Evolutionary conservation across 2,113 vertebrate genomes (phyloP), one percentile per base, ranked within the genome.

Genomic region (Delphinapterus leucas): DNA sequence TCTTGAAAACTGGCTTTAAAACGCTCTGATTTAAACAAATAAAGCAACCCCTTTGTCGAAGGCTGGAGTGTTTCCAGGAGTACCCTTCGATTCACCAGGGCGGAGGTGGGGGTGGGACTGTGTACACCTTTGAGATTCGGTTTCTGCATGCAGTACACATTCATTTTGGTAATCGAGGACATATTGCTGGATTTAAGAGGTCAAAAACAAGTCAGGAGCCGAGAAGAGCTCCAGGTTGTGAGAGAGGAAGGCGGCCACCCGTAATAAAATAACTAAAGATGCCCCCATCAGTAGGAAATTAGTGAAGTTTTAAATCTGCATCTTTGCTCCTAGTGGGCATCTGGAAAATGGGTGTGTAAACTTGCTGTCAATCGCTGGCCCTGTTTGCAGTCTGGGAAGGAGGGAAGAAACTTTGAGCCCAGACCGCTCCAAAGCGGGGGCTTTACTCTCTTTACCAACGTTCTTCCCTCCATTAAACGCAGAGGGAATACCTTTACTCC

Each of bases 101-200:
- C 8, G 25, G 36, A 3, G 65, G 36, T 21, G 36, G 58, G 31
- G 41, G 8, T 36, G 49, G 49, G 38, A n/a, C 31, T n/a, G 33
- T 38, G 68, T 79, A 65, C 55, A 31, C n/a, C 18, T 70, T 70
- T 67, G 80, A 89, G 82, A 96, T 61, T 71, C 23, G 86, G 70
- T 95, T 93, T 90, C 31, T 79, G 31, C 76, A 53, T 67, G 41
- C 41, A 47, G 33, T 36, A 41, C 44, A 82, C 53, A 25, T 73
- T 94, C 53, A 70, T 83, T 96, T 89, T 80, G 68, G 33, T 76
- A 95, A 91, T 94, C 58, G 55, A 82, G 88, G 88, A 65, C 49
- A 53, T 49, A 55, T 8, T 83, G 81, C 31, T 88, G 90, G 53
- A 92, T 90, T 88, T 90, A 76, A 95, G 85, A 68, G 25, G 9